These are phyloP conservation scores for Ellobius talpinus DNA, from an alignment of 2,113 vertebrate genomes.

Conservation along the genomic window DNA sequence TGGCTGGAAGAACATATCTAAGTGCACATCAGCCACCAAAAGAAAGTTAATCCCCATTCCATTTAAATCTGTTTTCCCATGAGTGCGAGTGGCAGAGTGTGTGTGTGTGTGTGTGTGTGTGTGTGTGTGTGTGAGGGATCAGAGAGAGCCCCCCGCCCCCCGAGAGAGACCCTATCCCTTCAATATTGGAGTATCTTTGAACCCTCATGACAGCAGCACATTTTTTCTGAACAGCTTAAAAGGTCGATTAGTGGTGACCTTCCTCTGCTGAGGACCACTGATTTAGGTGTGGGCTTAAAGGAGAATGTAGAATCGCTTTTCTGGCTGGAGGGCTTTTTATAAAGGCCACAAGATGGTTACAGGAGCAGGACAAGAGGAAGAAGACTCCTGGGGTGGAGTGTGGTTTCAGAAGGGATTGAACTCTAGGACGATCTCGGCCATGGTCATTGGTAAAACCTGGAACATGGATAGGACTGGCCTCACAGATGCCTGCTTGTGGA, in stretches of 20 bases:
- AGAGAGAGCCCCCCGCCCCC: not conserved
- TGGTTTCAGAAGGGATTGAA: not conserved
- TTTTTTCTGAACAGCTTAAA: not conserved
- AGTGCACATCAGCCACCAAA: too few species aligned
- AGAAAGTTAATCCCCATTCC: not conserved
- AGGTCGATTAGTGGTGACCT: not conserved
- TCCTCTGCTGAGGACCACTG: not conserved
- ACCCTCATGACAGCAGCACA: not conserved
- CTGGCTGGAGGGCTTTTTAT: not conserved
- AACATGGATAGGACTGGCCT: not conserved
- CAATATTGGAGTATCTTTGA: not conserved
- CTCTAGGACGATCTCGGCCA: rapidly evolving
- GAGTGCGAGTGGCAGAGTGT: not conserved
- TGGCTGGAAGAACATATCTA: not conserved
- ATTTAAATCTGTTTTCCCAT: not conserved
- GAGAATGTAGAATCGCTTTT: not conserved
- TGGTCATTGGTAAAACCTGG: not conserved
- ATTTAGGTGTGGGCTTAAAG: not conserved
- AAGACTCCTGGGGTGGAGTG: not conserved
- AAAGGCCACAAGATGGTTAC: not conserved
- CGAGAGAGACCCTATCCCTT: not conserved
- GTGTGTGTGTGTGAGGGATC: not conserved
- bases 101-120: not conserved
- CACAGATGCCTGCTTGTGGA: not conserved
- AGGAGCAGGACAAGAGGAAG: not conserved